Base-by-base conservation (phyloP, 2,888 invertebrate genomes). In the Sisyra terminalis region DNA sequence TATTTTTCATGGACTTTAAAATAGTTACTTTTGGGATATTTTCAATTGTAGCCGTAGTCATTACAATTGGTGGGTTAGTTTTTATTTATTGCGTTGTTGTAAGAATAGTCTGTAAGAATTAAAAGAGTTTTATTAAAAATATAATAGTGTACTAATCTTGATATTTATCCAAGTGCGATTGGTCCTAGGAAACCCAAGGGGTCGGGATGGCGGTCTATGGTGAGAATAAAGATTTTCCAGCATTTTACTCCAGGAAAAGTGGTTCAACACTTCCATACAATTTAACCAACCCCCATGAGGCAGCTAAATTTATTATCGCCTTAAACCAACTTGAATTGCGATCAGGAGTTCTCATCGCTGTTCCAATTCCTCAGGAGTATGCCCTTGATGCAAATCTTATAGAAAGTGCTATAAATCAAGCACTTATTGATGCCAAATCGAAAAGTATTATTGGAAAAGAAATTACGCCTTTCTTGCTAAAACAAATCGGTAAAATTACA, bases 401-500 rank as follows among this genome's bases (percentile, higher is more conserved):
- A 48, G 77, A 85, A 53, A 57, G 59, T 8, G 83, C 80, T 7
- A 89, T 96, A 52, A 60, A 70, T 46, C 56, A 66, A 44, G 86
- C 90, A 13, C 60, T 87, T 40, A 51, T 61, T 39, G 69, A 75
- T 50, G 83, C 82, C 1, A 61, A 67, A 46, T 51, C 55, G 29
- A 63, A 66, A 44, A 70, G 71, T 1, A 70, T 96, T 36, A 57
- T 54, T 3, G 96, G 97, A 2, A 93, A 90, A 63, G 75, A 85
- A 51, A 76, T 96, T 7, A 98, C 98, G 1, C 98, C 98, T 2
- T 97, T 82, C 61, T 69, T 98, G 24, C 65, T 98, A 29, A 63
- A 75, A 31, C 70, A 78, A 51, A 78, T 98, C 16, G 73, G 81
- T 16, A 66, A 75, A 49, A 68, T 84, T n/a, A 94, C 94, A 0